A percentile compares a stretch with the other conserved stretches of the same genome.
Conservation (phyloP, 2,888 invertebrate species). For the Acanthacorydalis orientalis region DNA sequence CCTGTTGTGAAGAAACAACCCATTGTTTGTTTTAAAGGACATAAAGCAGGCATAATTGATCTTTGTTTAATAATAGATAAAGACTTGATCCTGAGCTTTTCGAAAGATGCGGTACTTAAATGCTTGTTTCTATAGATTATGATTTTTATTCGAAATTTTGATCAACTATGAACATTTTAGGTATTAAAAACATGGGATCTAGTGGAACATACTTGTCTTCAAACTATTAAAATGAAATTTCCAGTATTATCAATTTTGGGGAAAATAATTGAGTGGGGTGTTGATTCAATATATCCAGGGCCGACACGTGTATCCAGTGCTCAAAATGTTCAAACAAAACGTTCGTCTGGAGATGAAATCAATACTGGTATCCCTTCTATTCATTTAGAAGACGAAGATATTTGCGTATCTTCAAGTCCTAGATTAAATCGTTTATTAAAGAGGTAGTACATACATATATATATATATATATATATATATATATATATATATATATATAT, state of each 20-base stretch:
- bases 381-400: slow-evolving; percentile 14
- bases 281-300: slow-evolving; percentile 35
- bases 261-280: slow-evolving; percentile 38
- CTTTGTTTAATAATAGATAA: slow-evolving; percentile 31
- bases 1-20: slow-evolving; percentile 25
- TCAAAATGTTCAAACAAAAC: not conserved
- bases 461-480: too few relatives aligned
- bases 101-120: slow-evolving; percentile 31
- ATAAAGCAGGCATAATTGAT: slow-evolving; percentile 30
- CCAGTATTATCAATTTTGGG: slow-evolving; percentile 38
- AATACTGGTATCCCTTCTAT: slow-evolving; percentile 12
- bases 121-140: not conserved
- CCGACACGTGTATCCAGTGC: slow-evolving; percentile 20
- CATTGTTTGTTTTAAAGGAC: slow-evolving; percentile 20
- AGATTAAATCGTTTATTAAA: not conserved
- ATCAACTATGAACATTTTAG: slow-evolving; percentile 19
- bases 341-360: not conserved
- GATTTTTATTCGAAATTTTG: slow-evolving; percentile 2
- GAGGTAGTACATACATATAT: too few relatives aligned
- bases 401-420: slow-evolving; percentile 18
- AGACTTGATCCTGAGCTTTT: slow-evolving; percentile 33
- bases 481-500: too few relatives aligned
- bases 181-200: slow-evolving; percentile 41
- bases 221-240: slow-evolving; percentile 35
- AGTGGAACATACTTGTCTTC: slow-evolving; percentile 35